phyloP scores from a whole-genome alignment of 35 echinoderm and acorn worm species.

The Nesometra sesokonis region DNA sequence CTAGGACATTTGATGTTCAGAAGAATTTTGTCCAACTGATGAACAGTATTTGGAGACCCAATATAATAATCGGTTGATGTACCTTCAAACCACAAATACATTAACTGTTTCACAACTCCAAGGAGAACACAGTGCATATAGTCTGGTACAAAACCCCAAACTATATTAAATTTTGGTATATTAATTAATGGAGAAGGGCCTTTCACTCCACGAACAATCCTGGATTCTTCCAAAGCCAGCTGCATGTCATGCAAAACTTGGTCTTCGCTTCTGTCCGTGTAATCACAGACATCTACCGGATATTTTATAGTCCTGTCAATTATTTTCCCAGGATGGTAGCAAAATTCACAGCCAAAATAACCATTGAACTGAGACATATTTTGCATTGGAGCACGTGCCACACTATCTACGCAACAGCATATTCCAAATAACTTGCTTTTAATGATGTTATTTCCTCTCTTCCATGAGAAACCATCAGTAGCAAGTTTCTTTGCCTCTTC shows the following conservation, averaged over 20 bases:
- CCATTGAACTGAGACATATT: constrained; percentile 37
- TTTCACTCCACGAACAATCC: constrained; percentile 39
- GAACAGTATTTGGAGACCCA: constrained; percentile 6
- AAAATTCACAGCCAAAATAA: constrained; percentile 41
- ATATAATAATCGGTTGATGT: not conserved
- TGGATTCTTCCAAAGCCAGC: constrained; percentile 7
- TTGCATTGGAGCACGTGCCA: constrained; percentile 14
- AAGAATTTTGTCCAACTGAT: not conserved
- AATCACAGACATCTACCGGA: constrained; percentile 59
- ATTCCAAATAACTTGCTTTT: constrained; percentile 16
- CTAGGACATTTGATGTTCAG: not conserved
- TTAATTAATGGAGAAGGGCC: constrained; percentile 38
- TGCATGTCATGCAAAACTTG: constrained; percentile 46
- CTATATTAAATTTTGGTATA: constrained; percentile 32
- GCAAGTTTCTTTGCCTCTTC: constrained; percentile 28
- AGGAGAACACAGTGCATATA: constrained; percentile 52
- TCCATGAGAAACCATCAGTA: constrained; percentile 28
- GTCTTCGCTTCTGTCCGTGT: constrained; percentile 37
- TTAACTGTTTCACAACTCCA: constrained; percentile 35
- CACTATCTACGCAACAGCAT: not conserved
- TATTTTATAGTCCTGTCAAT: constrained; percentile 40
- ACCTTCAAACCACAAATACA: constrained; percentile 34
- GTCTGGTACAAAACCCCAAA: constrained; percentile 51
- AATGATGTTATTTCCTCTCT: not conserved
- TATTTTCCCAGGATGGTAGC: constrained; percentile 58